These are phyloP conservation scores for Xylophagus ater DNA, from an alignment of 2,888 invertebrate species.

Conservation along the genomic window DNA sequence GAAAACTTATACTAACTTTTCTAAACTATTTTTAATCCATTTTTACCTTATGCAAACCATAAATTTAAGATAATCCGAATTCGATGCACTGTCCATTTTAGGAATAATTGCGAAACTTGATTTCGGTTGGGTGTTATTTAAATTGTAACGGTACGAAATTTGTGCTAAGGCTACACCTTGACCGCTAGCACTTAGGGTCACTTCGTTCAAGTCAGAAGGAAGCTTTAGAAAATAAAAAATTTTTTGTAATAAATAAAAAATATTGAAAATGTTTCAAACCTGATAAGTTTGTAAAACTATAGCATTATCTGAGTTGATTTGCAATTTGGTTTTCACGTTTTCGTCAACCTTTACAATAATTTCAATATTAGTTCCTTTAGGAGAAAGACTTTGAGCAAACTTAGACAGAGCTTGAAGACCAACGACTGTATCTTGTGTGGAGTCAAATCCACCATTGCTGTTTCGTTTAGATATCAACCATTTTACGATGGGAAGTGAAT, in stretches of 20 bases:
- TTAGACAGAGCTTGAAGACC: conserved; percentile 56
- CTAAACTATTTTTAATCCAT: too few species aligned
- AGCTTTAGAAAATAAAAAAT: conserved; percentile 23
- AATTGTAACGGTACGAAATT: conserved; percentile 37
- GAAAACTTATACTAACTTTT: too few species aligned
- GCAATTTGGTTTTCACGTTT: conserved; percentile 42
- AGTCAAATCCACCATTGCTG: conserved; percentile 56
- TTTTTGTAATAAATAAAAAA: not conserved
- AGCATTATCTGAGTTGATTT: conserved; percentile 64
- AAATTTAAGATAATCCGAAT: too few species aligned
- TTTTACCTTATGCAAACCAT: too few species aligned
- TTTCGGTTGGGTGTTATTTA: not conserved
- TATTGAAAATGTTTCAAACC: conserved; percentile 39
- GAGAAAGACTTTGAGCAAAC: conserved; percentile 42
- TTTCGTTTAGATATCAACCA: conserved; percentile 63
- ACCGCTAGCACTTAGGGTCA: conserved; percentile 69
- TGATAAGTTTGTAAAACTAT: conserved; percentile 71
- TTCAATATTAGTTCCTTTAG: conserved; percentile 41
- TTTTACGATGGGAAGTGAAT: conserved; percentile 47
- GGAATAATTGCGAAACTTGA: too few species aligned
- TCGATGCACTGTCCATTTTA: too few species aligned
- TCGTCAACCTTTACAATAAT: conserved; percentile 45
- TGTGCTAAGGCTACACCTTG: conserved; percentile 69
- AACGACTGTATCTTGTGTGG: conserved; percentile 68
- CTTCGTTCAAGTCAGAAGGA: conserved; percentile 43